Percentiles rank a stretch among this genome's conserved stretches.
Conservation (phyloP, 2,113 vertebrate species). For the Corynorhinus townsendii region DNA sequence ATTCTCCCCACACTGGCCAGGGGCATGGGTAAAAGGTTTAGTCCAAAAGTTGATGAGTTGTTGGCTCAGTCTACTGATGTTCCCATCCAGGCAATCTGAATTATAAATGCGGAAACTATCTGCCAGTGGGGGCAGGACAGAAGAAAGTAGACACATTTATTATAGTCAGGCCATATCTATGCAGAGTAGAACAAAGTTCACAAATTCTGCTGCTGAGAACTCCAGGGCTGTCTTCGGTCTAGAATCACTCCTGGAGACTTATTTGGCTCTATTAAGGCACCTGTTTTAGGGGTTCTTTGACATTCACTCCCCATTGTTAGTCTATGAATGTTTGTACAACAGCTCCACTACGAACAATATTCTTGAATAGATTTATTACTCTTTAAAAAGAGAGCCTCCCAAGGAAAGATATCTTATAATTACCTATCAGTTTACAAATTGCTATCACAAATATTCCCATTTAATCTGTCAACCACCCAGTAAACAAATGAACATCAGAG, state of each 20-base stretch:
- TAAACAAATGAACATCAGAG: background rate
- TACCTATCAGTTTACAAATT: background rate
- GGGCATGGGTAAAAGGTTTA: background rate
- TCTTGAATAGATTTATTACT: background rate
- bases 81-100: background rate
- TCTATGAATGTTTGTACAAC: background rate
- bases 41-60: background rate
- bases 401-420: background rate
- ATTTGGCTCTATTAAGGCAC: background rate
- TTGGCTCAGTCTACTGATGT: background rate
- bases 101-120: background rate
- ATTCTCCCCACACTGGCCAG: background rate
- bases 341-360: background rate
- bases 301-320: background rate
- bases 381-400: background rate
- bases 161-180: background rate
- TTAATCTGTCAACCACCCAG: background rate
- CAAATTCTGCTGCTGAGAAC: background rate
- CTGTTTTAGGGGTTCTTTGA: background rate
- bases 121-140: background rate
- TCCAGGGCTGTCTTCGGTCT: background rate
- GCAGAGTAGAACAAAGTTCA: background rate
- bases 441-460: background rate
- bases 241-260: background rate
- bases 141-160: background rate